Percentiles rank a stretch among this genome's conserved stretches.
Evolutionary conservation across 64 coral and sea anemone species (phyloP).

Genomic region (Stylophora pistillata): DNA sequence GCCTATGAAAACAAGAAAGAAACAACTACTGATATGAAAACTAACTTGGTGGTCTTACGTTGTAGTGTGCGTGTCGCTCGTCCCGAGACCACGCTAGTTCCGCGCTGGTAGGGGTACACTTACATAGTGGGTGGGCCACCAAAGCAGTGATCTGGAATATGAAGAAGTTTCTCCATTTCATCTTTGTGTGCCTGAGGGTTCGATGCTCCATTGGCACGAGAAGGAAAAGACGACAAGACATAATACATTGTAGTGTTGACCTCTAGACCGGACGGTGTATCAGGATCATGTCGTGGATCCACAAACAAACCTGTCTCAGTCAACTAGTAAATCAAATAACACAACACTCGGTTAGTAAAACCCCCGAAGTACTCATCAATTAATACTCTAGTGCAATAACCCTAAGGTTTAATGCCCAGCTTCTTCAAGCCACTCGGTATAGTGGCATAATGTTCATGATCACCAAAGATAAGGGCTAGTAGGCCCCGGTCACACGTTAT

Average conservation of each 20-base stretch:
- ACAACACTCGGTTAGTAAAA: too few species aligned
- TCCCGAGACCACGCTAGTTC: too few species aligned
- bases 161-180: conserved; percentile 70
- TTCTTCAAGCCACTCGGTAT: too few species aligned
- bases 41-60: too few species aligned
- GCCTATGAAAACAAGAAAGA: conserved; percentile 56
- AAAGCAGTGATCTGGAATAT: conserved; percentile 93
- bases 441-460: too few species aligned
- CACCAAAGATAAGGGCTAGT: too few species aligned
- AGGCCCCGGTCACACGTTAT: too few species aligned
- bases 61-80: too few species aligned
- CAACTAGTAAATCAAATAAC: conserved; percentile 52
- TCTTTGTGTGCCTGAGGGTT: conserved; percentile 29
- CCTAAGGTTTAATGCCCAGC: too few species aligned
- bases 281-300: conserved; percentile 76
- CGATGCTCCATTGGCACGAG: conserved; percentile 18
- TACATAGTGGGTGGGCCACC: conserved; percentile 93
- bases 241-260: conserved; percentile 97
- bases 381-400: too few species aligned
- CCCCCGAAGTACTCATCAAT: too few species aligned
- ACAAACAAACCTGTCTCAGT: conserved; percentile 93
- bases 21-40: neutral
- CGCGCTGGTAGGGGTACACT: neutral
- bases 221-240: conserved; percentile 78
- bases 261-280: conserved; percentile 88